These are phyloP conservation scores for Kobus ellipsiprymnus DNA, from an alignment of 2,113 vertebrate genomes.

Conservation along the genomic window DNA sequence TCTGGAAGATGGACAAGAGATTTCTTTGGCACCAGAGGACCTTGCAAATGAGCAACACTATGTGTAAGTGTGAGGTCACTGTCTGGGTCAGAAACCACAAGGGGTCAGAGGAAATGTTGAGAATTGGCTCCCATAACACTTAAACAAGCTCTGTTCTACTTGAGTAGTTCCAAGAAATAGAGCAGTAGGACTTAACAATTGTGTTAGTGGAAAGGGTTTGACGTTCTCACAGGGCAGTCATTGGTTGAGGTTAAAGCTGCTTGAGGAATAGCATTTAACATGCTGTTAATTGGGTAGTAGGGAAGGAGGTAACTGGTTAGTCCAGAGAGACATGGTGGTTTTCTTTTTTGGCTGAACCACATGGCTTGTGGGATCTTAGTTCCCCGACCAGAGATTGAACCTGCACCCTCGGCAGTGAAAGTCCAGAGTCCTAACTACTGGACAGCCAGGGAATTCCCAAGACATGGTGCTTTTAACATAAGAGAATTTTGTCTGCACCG, in stretches of 20 bases:
- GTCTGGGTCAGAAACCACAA: conserved; percentile 1
- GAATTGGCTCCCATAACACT: not conserved
- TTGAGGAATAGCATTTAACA: conserved; percentile 24
- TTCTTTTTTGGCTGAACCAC: not conserved
- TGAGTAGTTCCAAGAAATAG: conserved; percentile 30
- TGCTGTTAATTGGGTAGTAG: not conserved
- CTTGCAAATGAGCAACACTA: conserved; percentile 12
- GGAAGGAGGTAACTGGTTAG: not conserved
- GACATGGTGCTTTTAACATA: not conserved
- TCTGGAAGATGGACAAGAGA: not conserved
- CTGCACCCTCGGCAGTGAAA: not conserved
- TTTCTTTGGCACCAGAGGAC: not conserved
- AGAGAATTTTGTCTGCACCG: not conserved
- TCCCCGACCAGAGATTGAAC: not conserved
- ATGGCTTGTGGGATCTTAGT: not conserved
- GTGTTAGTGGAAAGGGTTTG: conserved; percentile 22
- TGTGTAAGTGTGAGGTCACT: conserved; percentile 28
- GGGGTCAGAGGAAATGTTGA: not conserved
- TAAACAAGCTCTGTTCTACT: conserved; percentile 37
- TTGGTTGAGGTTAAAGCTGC: conserved; percentile 18
- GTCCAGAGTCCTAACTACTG: not conserved
- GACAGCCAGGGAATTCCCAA: not conserved
- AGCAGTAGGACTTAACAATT: not conserved
- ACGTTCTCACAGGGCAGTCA: not conserved
- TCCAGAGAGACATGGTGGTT: not conserved